Evolutionary conservation across 2,888 invertebrate genomes (phyloP).

Genomic region (Lypha dubia): DNA sequence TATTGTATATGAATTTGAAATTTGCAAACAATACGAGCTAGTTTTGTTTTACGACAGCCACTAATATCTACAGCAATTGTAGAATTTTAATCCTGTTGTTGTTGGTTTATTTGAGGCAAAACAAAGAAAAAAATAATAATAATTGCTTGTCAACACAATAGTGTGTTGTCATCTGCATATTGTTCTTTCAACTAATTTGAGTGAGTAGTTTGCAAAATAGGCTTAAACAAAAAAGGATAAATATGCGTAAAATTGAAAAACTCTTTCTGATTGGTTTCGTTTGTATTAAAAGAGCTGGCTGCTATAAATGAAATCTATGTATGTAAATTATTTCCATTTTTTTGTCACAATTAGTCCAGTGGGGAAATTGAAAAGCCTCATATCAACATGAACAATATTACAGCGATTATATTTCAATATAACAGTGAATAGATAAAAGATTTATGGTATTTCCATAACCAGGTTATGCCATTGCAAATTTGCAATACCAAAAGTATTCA

Average conservation of each 20-base stretch:
- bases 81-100: not conserved
- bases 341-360: not conserved
- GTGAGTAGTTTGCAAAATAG: constrained; percentile 10
- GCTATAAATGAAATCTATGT: not conserved
- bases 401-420: no score
- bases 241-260: not conserved
- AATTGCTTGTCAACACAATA: constrained; percentile 63
- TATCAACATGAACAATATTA: not conserved
- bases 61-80: not conserved
- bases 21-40: constrained; percentile 1
- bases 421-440: no score
- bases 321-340: not conserved
- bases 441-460: not conserved
- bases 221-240: constrained; percentile 10
- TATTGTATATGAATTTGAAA: constrained; percentile 8
- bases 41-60: constrained; percentile 10
- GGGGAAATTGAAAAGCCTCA: constrained; percentile 7
- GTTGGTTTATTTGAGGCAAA: constrained; percentile 5
- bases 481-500: not conserved
- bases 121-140: constrained; percentile 31
- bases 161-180: constrained; percentile 52
- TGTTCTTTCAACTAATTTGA: constrained; percentile 42
- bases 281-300: not conserved
- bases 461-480: not conserved
- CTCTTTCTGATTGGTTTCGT: not conserved